These are phyloP conservation scores for Falco columbarius DNA, from an alignment of 2,797 vertebrate species.

Conservation along the genomic window DNA sequence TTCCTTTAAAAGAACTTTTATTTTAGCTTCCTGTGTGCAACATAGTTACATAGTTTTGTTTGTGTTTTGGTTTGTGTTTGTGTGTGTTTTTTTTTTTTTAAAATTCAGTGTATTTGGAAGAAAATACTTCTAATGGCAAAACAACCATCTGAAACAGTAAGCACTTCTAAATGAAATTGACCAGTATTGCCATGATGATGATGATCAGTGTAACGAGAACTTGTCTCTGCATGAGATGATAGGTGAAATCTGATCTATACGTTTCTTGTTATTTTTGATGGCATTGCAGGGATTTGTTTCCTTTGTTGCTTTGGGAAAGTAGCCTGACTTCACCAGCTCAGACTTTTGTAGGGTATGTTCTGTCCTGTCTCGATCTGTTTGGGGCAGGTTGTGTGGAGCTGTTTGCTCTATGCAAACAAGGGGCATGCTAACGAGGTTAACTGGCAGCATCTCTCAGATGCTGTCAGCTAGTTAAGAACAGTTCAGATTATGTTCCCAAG, in stretches of 20 bases:
- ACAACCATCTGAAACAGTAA: not conserved
- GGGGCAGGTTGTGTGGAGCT: not conserved
- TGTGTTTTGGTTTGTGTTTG: not conserved
- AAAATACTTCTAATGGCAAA: not conserved
- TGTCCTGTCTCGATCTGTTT: not conserved
- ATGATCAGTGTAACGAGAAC: not conserved
- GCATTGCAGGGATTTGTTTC: not conserved
- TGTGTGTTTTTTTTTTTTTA: not conserved
- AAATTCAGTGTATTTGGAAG: not conserved
- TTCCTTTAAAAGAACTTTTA: conserved; percentile 45
- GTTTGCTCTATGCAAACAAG: not conserved
- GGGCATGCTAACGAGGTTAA: not conserved
- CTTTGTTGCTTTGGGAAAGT: not conserved
- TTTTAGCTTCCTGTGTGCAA: conserved; percentile 11
- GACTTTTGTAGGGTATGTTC: not conserved
- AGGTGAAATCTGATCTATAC: not conserved
- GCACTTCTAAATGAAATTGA: not conserved
- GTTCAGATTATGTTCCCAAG: not conserved
- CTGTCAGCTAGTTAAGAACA: not conserved
- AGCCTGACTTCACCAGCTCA: not conserved
- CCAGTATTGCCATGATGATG: not conserved
- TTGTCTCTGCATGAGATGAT: not conserved
- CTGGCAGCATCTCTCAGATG: not conserved
- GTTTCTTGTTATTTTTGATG: not conserved
- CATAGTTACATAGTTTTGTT: not conserved